phyloP scores from a whole-genome alignment of 2,113 vertebrate species.

The Opisthocomus hoazin region DNA sequence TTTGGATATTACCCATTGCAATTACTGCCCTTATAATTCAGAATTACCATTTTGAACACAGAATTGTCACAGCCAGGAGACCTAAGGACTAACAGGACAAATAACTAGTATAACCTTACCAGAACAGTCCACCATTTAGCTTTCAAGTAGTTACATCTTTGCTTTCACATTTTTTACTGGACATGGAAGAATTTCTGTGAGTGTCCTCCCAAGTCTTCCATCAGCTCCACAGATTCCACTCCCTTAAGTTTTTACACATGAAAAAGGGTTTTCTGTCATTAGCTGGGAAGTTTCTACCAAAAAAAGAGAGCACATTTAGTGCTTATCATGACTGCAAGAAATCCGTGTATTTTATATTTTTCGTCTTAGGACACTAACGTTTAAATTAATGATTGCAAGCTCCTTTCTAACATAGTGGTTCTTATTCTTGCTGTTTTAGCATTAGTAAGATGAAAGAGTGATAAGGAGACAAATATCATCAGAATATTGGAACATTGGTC shows the following conservation, averaged over 20 bases:
- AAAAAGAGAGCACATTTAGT: neutral
- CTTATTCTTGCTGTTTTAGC: neutral
- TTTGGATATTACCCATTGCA: slow-evolving; percentile 28
- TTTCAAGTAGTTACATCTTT: neutral
- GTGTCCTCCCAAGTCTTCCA: neutral
- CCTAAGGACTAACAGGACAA: neutral
- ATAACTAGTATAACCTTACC: neutral
- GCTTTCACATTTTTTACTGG: neutral
- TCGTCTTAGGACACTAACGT: neutral
- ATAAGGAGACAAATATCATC: neutral
- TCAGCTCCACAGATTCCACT: neutral
- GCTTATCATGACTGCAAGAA: neutral
- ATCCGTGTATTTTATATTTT: neutral
- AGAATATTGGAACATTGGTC: neutral
- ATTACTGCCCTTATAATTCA: neutral
- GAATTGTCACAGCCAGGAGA: neutral
- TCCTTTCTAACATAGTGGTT: neutral
- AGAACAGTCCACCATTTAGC: neutral
- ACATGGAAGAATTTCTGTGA: neutral
- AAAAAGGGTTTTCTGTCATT: neutral
- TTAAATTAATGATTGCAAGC: neutral
- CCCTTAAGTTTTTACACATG: neutral
- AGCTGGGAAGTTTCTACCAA: neutral
- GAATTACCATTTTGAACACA: neutral
- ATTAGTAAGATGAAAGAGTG: neutral